These are phyloP conservation scores for Desmodus rotundus DNA, from an alignment of 2,113 vertebrate species.

Conservation along the genomic window DNA sequence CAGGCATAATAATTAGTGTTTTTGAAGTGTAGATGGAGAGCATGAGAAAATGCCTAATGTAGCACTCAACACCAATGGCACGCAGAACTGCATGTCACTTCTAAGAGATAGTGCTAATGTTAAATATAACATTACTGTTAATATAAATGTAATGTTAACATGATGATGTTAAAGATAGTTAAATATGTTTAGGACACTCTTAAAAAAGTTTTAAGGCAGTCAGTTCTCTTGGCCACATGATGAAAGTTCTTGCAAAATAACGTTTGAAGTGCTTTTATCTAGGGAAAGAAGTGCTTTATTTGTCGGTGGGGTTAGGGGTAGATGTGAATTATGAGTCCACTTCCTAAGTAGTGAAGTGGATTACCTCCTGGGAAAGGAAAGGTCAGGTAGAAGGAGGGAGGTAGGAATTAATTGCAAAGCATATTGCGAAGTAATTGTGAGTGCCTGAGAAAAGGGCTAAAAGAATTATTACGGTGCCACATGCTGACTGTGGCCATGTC, in stretches of 20 bases:
- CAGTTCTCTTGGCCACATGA: background rate
- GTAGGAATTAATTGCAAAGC: conserved; percentile 34
- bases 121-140: background rate
- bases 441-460: background rate
- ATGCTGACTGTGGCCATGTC: background rate
- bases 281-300: background rate
- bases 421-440: conserved; percentile 2
- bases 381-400: background rate
- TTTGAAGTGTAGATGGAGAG: background rate
- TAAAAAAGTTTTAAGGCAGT: background rate
- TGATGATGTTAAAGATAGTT: background rate
- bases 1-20: background rate
- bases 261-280: conserved; percentile 6
- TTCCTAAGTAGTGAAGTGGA: background rate
- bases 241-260: background rate
- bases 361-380: conserved; percentile 21
- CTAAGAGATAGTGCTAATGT: background rate
- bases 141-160: background rate
- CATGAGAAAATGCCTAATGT: background rate
- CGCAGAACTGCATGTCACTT: background rate
- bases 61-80: background rate
- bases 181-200: background rate
- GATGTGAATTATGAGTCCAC: background rate
- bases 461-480: background rate
- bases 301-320: background rate